These are phyloP conservation scores for Ephialtes manifestator DNA, from an alignment of 2,888 invertebrate genomes.

Conservation along the genomic window DNA sequence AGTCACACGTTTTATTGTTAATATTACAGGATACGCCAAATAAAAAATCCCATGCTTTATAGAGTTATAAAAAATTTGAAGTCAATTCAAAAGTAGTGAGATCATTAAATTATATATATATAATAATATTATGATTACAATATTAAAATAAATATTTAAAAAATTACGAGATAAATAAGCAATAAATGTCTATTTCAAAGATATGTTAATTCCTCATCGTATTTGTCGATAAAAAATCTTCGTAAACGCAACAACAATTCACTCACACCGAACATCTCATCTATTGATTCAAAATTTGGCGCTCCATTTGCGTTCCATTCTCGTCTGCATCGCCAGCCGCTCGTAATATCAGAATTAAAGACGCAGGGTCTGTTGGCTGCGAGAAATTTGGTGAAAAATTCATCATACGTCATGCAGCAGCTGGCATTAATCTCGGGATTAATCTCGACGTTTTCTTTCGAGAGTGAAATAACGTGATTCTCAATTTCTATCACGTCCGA, in stretches of 20 bases:
- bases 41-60: no score
- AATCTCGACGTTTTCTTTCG: background rate
- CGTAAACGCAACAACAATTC: slow-evolving; percentile 9
- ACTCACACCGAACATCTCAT: slow-evolving; percentile 80
- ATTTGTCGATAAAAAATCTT: slow-evolving; percentile 1
- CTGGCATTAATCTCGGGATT: slow-evolving; percentile 52
- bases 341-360: slow-evolving; percentile 88
- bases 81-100: no score
- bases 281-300: slow-evolving; percentile 89
- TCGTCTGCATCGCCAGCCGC: slow-evolving; percentile 89
- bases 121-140: background rate
- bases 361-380: slow-evolving; percentile 89
- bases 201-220: background rate
- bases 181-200: background rate
- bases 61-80: no score
- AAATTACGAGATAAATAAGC: slow-evolving; percentile 63
- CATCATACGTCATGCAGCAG: slow-evolving; percentile 77
- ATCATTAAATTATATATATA: no score
- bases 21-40: no score
- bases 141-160: slow-evolving; percentile 16
- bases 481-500: slow-evolving; percentile 61
- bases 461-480: slow-evolving; percentile 21
- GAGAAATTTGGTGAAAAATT: slow-evolving; percentile 82
- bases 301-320: slow-evolving; percentile 88
- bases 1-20: no score